A percentile compares a stretch with the other conserved stretches of the same genome.
These are phyloP conservation scores for Panulirus ornatus DNA, from an alignment of 1,140 invertebrate species.

Conservation along the genomic window DNA sequence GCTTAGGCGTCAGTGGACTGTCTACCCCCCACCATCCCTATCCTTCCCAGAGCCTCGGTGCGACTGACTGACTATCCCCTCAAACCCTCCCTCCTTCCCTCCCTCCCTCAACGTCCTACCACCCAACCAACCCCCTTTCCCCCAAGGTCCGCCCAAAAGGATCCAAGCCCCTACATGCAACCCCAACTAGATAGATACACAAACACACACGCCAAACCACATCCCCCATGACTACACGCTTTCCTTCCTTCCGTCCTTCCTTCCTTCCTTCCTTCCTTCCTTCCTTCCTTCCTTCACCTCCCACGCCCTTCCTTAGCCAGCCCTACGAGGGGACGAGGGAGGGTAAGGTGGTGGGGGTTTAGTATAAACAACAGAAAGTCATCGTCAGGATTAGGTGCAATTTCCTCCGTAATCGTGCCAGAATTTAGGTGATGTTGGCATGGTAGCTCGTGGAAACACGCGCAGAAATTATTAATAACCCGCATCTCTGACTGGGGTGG, in stretches of 20 bases:
- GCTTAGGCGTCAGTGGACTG: slow-evolving; percentile 20
- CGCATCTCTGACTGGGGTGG: neutral
- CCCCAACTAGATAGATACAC: neutral
- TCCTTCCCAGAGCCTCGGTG: neutral
- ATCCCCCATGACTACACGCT: neutral
- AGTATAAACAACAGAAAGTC: neutral
- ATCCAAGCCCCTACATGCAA: neutral
- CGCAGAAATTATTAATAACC: neutral
- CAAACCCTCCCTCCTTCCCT: neutral
- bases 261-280: neutral
- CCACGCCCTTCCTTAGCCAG: too few species aligned
- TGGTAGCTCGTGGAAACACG: neutral
- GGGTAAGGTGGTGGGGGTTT: neutral
- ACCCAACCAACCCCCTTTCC: neutral
- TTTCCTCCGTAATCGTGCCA: neutral
- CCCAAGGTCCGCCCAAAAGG: neutral
- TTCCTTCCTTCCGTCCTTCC: neutral
- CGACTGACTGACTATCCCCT: neutral
- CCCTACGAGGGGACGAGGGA: neutral
- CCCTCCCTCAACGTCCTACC: neutral
- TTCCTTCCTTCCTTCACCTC: neutral
- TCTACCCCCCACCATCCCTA: neutral
- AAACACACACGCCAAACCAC: neutral
- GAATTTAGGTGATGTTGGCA: neutral
- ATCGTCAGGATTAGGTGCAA: neutral